A percentile compares a stretch with the other conserved stretches of the same genome.
These are phyloP conservation scores for Neolamprologus variostigma DNA, from an alignment of 2,113 vertebrate species.

Conservation along the genomic window DNA sequence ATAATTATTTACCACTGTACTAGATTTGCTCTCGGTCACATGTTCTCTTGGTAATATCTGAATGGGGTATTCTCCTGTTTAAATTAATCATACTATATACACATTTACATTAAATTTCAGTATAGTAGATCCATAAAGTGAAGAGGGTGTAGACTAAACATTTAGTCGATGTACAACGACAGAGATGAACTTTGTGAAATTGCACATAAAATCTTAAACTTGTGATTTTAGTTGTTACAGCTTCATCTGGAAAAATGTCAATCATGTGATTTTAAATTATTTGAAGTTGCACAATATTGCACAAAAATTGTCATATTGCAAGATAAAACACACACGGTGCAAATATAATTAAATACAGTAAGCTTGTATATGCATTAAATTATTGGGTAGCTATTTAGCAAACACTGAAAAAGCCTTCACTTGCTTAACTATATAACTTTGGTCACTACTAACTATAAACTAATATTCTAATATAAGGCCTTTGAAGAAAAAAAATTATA, in stretches of 20 bases:
- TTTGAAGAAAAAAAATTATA: neutral
- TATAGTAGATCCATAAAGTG: neutral
- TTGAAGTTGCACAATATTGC: neutral
- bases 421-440: neutral
- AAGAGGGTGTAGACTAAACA: neutral
- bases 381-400: neutral
- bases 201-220: neutral
- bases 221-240: neutral
- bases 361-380: neutral
- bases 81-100: neutral
- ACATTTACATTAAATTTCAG: neutral
- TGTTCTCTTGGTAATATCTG: neutral
- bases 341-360: neutral
- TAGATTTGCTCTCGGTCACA: neutral
- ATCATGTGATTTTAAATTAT: neutral
- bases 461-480: neutral
- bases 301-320: neutral
- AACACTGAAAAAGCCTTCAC: neutral
- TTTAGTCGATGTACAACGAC: neutral
- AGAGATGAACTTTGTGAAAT: neutral
- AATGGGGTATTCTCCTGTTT: neutral
- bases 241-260: neutral
- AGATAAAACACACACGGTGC: neutral
- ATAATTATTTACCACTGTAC: neutral
- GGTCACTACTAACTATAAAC: neutral